phyloP scores from a whole-genome alignment of 1,140 invertebrate genomes.

The Armadillidium nasatum region DNA sequence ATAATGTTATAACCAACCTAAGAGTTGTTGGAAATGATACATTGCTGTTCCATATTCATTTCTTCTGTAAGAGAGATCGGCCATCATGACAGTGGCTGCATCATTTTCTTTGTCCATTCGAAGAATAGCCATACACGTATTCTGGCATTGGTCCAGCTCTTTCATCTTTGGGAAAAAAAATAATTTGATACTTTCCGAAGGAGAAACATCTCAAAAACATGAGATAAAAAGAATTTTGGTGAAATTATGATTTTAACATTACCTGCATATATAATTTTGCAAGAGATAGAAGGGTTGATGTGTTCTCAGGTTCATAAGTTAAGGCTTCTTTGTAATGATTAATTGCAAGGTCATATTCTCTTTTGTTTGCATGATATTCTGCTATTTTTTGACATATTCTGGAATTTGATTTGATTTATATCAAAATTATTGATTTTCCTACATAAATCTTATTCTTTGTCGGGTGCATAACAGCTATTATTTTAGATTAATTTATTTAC shows the following conservation, averaged over 20 bases:
- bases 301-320: conserved; percentile 69
- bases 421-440: too few relatives aligned
- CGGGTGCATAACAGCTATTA: too few relatives aligned
- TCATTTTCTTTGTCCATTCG: conserved; percentile 83
- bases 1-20: conserved; percentile 55
- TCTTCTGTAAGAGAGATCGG: conserved; percentile 88
- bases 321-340: conserved; percentile 80
- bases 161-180: conserved; percentile 47
- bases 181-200: not conserved
- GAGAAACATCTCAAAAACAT: too few relatives aligned
- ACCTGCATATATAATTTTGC: conserved; percentile 83
- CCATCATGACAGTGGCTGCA: conserved; percentile 87
- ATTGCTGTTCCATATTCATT: conserved; percentile 88
- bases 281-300: conserved; percentile 66
- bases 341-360: conserved; percentile 68
- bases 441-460: too few relatives aligned
- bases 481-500: too few relatives aligned
- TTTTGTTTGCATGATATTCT: conserved; percentile 58
- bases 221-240: too few relatives aligned
- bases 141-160: conserved; percentile 71
- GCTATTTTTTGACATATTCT: conserved; percentile 67
- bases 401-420: conserved; percentile 32
- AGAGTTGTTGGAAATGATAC: conserved; percentile 82
- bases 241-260: conserved; percentile 16
- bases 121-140: conserved; percentile 75